phyloP scores from a whole-genome alignment of 2,113 vertebrate species.

The Lamprotornis superbus region DNA sequence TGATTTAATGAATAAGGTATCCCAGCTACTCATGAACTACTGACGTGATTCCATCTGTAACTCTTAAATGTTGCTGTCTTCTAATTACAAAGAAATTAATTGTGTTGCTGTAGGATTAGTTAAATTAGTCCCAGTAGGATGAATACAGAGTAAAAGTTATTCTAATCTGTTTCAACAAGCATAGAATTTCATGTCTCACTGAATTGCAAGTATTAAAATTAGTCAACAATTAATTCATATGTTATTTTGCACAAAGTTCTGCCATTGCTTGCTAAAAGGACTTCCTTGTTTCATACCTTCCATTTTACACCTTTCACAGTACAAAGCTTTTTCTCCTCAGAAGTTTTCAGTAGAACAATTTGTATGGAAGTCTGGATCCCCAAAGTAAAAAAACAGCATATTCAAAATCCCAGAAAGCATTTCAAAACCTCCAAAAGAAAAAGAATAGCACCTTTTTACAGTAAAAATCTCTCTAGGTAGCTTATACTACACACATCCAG shows the following conservation, averaged over 20 bases:
- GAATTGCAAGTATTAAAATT: neutral
- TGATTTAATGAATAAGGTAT: neutral
- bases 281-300: neutral
- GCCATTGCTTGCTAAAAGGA: neutral
- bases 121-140: constrained; percentile 8
- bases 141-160: neutral
- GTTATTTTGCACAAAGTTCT: neutral
- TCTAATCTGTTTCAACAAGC: neutral
- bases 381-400: neutral
- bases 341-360: neutral
- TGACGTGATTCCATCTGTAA: neutral
- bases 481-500: neutral
- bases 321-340: neutral
- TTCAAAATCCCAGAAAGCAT: neutral
- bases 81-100: neutral
- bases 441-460: neutral
- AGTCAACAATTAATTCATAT: neutral
- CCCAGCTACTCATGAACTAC: neutral
- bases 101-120: neutral
- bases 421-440: neutral
- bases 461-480: neutral
- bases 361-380: neutral
- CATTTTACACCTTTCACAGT: neutral
- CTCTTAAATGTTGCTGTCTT: neutral
- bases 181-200: neutral